phyloP scores from a whole-genome alignment of 2,888 invertebrate species.

The Lycia hirtaria region DNA sequence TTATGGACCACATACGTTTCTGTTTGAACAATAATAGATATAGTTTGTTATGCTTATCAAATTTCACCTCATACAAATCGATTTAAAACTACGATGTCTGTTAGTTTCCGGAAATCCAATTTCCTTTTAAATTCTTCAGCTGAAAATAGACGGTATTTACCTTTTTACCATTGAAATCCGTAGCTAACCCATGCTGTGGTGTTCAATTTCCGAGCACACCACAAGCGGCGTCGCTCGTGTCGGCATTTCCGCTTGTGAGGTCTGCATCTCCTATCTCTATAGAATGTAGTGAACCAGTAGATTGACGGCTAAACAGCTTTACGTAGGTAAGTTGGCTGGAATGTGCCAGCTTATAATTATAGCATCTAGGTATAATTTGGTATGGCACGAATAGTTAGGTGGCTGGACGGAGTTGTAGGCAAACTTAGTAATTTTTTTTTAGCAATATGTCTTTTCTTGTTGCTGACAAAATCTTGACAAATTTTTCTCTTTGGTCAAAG shows the following conservation, averaged over 20 bases:
- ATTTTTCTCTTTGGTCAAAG: too few relatives aligned
- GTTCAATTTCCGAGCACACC: conserved; percentile 70
- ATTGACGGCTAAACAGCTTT: conserved; percentile 9
- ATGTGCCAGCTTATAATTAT: too few relatives aligned
- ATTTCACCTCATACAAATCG: background rate
- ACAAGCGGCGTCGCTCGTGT: conserved; percentile 68
- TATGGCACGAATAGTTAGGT: too few relatives aligned
- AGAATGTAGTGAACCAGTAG: conserved; percentile 7
- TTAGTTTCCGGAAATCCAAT: background rate
- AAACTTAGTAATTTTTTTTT: too few relatives aligned
- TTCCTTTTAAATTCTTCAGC: conserved; percentile 3
- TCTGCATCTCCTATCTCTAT: conserved; percentile 10
- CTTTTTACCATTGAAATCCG: conserved; percentile 14
- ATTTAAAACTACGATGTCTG: background rate
- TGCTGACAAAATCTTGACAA: too few relatives aligned
- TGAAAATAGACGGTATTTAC: conserved; percentile 5
- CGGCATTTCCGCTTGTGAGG: conserved; percentile 42
- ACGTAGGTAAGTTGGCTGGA: too few relatives aligned
- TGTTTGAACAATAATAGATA: too few relatives aligned
- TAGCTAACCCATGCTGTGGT: conserved; percentile 22
- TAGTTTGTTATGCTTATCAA: too few relatives aligned
- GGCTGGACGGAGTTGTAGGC: too few relatives aligned
- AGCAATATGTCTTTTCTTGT: too few relatives aligned
- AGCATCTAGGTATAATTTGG: too few relatives aligned
- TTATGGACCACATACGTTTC: too few relatives aligned